phyloP scores from a whole-genome alignment of 2,888 invertebrate genomes.

The Aethes cnicana region DNA sequence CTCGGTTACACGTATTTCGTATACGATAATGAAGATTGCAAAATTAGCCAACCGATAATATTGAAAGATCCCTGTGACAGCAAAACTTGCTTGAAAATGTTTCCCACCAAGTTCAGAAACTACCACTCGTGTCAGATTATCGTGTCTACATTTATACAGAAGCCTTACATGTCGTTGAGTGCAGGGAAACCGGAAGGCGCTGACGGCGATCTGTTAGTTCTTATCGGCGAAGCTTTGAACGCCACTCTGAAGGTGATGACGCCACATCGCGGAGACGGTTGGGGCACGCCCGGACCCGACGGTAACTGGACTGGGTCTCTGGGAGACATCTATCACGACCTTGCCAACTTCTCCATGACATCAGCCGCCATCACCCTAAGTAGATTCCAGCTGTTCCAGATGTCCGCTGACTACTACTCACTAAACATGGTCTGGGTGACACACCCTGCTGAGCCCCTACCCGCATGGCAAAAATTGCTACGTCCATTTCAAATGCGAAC shows the following conservation, averaged over 20 bases:
- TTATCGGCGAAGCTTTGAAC: slow-evolving; percentile 56
- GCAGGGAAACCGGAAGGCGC: slow-evolving; percentile 50
- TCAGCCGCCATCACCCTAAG: slow-evolving; percentile 57
- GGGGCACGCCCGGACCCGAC: slow-evolving; percentile 56
- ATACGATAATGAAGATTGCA: slow-evolving; percentile 50
- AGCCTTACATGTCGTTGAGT: slow-evolving; percentile 57
- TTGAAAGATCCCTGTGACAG: slow-evolving; percentile 36
- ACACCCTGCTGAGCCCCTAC: slow-evolving; percentile 49
- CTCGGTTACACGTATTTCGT: slow-evolving; percentile 53
- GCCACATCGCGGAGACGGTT: slow-evolving; percentile 54
- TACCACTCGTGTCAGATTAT: slow-evolving; percentile 55
- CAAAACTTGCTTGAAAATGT: slow-evolving; percentile 37
- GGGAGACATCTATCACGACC: slow-evolving; percentile 56
- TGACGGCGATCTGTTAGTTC: slow-evolving; percentile 59
- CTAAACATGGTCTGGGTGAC: slow-evolving; percentile 57
- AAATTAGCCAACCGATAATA: slow-evolving; percentile 46
- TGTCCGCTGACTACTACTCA: slow-evolving; percentile 52
- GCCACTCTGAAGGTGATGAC: slow-evolving; percentile 54
- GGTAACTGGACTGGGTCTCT: slow-evolving; percentile 68
- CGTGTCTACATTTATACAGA: slow-evolving; percentile 61
- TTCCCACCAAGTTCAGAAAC: slow-evolving; percentile 54
- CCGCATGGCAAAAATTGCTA: slow-evolving; percentile 59
- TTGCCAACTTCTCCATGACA: slow-evolving; percentile 69
- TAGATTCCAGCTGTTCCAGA: slow-evolving; percentile 56
- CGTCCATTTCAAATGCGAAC: slow-evolving; percentile 52